Percentiles rank a stretch among this genome's conserved stretches.
These are phyloP conservation scores for Drosophila merina DNA, from an alignment of 2,888 invertebrate species.

Conservation along the genomic window DNA sequence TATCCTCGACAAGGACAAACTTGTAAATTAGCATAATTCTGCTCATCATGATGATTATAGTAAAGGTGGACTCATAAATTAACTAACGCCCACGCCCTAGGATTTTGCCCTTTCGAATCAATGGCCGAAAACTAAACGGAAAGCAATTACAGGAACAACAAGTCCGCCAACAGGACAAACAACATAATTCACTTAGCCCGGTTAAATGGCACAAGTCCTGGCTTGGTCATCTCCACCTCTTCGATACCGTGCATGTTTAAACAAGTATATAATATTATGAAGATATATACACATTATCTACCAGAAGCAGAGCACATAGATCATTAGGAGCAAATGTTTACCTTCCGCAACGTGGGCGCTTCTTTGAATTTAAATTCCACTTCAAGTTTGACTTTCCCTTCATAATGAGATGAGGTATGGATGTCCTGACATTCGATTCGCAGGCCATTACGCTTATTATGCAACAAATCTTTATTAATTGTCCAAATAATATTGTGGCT, in stretches of 20 bases:
- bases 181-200: constrained; percentile 59
- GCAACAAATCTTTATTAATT: background rate
- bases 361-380: constrained; percentile 38
- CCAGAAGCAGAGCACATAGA: constrained; percentile 52
- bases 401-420: constrained; percentile 7
- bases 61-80: constrained; percentile 59
- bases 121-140: constrained; percentile 58
- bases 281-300: background rate
- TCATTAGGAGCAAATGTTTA: constrained; percentile 71
- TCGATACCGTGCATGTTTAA: background rate
- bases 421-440: constrained; percentile 17
- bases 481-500: background rate
- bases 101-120: constrained; percentile 53
- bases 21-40: constrained; percentile 59
- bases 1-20: constrained; percentile 36
- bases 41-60: constrained; percentile 25
- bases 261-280: background rate
- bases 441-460: constrained; percentile 24
- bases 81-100: constrained; percentile 50
- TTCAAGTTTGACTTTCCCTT: background rate
- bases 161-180: constrained; percentile 22
- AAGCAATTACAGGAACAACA: constrained; percentile 56
- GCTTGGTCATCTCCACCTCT: background rate
- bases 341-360: constrained; percentile 26
- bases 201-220: constrained; percentile 35